Percentiles rank a stretch among this genome's conserved stretches.
Evolutionary conservation across 2,797 vertebrate genomes (phyloP).

Genomic region (Neosilurus mollespiculum): DNA sequence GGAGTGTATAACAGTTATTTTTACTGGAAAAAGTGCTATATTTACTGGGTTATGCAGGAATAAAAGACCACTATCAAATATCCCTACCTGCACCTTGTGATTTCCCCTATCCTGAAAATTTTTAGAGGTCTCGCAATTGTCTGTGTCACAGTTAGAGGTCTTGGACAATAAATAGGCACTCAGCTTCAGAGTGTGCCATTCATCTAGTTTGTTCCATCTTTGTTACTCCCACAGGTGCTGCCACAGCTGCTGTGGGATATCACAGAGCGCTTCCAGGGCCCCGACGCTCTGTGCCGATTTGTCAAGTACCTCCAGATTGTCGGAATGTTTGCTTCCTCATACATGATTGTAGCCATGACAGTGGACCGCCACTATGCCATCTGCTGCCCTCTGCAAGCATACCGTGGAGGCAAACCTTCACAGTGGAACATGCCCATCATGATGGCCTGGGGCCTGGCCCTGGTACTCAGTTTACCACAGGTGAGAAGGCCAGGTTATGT

Average conservation of each 20-base stretch:
- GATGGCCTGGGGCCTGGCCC: constrained; percentile 81
- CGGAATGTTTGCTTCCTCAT: constrained; percentile 93
- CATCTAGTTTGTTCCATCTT: not conserved
- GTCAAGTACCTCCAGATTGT: constrained; percentile 91
- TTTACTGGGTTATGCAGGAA: not conserved
- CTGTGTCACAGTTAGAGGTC: constrained; percentile 20
- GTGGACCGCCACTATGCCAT: constrained; percentile 88
- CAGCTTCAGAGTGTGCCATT: constrained; percentile 22
- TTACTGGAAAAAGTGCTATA: not conserved
- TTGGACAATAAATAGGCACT: constrained; percentile 27
- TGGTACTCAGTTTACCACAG: constrained; percentile 86
- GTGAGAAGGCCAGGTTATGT: constrained; percentile 55
- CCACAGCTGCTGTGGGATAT: constrained; percentile 90
- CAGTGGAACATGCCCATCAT: constrained; percentile 76
- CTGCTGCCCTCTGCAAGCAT: constrained; percentile 83
- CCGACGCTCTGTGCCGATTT: constrained; percentile 80
- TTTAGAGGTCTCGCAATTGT: not conserved
- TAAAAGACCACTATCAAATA: not conserved
- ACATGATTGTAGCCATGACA: constrained; percentile 88
- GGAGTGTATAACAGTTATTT: not conserved
- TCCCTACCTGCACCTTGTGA: too few relatives aligned
- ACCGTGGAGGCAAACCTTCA: constrained; percentile 77
- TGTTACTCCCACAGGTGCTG: constrained; percentile 73
- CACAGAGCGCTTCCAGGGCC: constrained; percentile 82
- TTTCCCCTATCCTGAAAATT: not conserved